A percentile compares a stretch with the other conserved stretches of the same genome.
Evolutionary conservation across 2,113 vertebrate species (phyloP).

Genomic region (Pelmatolapia mariae): DNA sequence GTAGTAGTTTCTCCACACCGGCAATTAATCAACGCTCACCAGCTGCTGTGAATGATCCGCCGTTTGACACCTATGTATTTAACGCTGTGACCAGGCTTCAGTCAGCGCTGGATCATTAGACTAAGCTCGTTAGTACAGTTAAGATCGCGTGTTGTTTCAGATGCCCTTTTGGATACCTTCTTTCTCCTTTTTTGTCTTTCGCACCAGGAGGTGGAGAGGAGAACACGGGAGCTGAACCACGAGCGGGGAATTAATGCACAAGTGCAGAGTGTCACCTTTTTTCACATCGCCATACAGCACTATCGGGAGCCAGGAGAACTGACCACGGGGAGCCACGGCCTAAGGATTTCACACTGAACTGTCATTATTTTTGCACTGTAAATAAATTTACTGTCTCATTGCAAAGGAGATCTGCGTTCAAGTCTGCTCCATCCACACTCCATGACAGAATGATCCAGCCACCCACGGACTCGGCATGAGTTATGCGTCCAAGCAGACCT

Average conservation of each 20-base stretch:
- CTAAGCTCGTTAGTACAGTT: not conserved
- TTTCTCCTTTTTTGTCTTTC: not conserved
- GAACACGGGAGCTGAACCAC: not conserved
- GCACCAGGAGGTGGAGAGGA: not conserved
- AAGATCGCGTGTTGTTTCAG: not conserved
- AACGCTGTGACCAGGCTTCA: no score
- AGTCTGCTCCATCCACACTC: not conserved
- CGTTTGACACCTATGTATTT: not conserved
- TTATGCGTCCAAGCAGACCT: no score
- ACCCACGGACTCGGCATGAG: no score
- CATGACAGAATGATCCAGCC: no score
- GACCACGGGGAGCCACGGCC: not conserved
- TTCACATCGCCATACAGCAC: not conserved
- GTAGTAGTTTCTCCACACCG: not conserved
- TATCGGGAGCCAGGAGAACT: not conserved
- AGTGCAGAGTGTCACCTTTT: not conserved
- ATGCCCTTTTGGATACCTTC: not conserved
- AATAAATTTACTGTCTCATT: not conserved
- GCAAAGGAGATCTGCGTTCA: not conserved
- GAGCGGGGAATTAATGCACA: not conserved
- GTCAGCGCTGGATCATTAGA: no score
- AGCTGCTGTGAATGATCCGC: not conserved
- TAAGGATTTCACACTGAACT: not conserved
- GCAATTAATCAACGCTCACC: not conserved
- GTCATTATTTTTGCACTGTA: not conserved